These are phyloP conservation scores for Typhlichthys eigenmanni DNA, from an alignment of 2,797 vertebrate genomes.

Conservation along the genomic window DNA sequence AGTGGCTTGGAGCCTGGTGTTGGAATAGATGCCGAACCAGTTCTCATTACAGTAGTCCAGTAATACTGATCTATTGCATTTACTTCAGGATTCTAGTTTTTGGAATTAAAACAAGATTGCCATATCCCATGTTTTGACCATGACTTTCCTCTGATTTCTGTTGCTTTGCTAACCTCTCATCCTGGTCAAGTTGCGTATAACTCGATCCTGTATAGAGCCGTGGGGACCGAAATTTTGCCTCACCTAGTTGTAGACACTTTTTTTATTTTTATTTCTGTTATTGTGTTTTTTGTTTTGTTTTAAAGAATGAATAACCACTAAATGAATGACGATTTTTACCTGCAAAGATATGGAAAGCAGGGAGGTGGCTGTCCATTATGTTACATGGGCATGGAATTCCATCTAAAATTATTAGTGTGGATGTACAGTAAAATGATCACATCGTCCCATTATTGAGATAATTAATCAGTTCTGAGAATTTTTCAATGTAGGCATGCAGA, in stretches of 20 bases:
- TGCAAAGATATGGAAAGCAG: constrained; percentile 47
- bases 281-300: constrained; percentile 34
- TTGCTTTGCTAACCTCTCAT: constrained; percentile 56
- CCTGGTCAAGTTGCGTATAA: constrained; percentile 41
- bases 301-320: constrained; percentile 85
- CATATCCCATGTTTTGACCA: constrained; percentile 57
- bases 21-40: constrained; percentile 44
- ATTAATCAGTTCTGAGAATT: constrained; percentile 55
- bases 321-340: constrained; percentile 66
- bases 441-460: constrained; percentile 43
- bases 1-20: constrained; percentile 56
- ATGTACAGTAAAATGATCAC: constrained; percentile 59
- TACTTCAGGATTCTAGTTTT: constrained; percentile 40
- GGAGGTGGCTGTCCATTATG: constrained; percentile 37
- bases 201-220: constrained; percentile 29
- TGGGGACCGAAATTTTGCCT: constrained; percentile 46
- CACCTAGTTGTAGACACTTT: constrained; percentile 39
- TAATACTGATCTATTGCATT: constrained; percentile 64
- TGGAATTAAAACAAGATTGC: constrained; percentile 51
- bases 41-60: constrained; percentile 42
- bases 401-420: constrained; percentile 60
- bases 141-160: constrained; percentile 27
- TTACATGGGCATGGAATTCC: constrained; percentile 36
- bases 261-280: constrained; percentile 29
- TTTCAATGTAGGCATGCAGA: constrained; percentile 74